phyloP scores from a whole-genome alignment of 2,113 vertebrate species.

The Mastomys natalensis region DNA sequence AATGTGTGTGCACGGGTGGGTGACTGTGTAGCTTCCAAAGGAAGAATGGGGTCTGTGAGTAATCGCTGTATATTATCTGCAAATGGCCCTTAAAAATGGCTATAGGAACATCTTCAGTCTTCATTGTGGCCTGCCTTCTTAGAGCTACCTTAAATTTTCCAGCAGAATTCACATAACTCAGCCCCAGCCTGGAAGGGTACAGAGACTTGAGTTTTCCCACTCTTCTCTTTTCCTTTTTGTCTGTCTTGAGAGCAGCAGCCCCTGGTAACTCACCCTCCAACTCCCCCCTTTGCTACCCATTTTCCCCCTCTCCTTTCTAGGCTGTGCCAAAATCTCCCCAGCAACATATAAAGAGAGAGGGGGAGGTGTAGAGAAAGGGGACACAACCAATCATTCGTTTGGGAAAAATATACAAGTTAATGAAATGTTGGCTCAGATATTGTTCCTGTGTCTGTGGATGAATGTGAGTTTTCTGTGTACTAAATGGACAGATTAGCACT shows the following conservation, averaged over 20 bases:
- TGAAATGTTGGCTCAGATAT: constrained; percentile 69
- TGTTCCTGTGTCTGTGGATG: constrained; percentile 49
- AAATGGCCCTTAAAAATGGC: constrained; percentile 22
- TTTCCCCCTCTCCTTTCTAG: constrained; percentile 45
- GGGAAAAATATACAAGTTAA: constrained; percentile 76
- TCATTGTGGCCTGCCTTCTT: constrained; percentile 19
- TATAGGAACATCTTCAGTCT: constrained; percentile 13
- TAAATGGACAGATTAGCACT: constrained; percentile 60
- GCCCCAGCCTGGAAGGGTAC: not conserved
- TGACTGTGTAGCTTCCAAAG: not conserved
- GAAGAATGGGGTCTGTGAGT: not conserved
- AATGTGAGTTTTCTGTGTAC: constrained; percentile 62
- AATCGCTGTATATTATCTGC: not conserved
- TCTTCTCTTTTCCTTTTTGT: constrained; percentile 58
- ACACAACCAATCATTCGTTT: constrained; percentile 67
- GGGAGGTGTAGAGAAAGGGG: not conserved
- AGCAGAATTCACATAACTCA: constrained; percentile 30
- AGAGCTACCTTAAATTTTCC: constrained; percentile 65
- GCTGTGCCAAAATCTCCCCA: constrained; percentile 61
- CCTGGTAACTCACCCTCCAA: constrained; percentile 35
- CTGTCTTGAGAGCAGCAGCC: constrained; percentile 59
- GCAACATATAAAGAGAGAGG: constrained; percentile 62
- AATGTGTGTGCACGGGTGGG: not conserved
- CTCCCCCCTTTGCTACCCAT: constrained; percentile 39
- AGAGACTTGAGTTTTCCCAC: constrained; percentile 51